Conservation (phyloP, 2,113 vertebrate genomes). For the Channa argus region DNA sequence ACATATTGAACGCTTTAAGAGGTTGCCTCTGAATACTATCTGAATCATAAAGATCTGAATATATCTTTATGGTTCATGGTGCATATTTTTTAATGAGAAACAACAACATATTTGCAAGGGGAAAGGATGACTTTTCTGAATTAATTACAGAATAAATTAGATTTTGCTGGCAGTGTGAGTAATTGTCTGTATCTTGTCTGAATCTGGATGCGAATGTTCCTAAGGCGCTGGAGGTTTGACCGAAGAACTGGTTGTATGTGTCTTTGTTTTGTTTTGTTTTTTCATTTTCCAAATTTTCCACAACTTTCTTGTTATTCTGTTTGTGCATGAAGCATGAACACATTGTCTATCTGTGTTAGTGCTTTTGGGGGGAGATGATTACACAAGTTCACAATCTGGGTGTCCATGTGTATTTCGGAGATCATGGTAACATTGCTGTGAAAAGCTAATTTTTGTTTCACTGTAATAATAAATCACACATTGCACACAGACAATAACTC, state of each 20-base stretch:
- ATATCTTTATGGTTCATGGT: slow-evolving; percentile 33
- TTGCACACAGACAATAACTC: background rate
- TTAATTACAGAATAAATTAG: slow-evolving; percentile 79
- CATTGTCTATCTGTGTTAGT: slow-evolving; percentile 12
- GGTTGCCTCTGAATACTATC: slow-evolving; percentile 3
- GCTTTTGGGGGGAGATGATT: background rate
- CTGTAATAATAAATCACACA: background rate
- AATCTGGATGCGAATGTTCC: slow-evolving; percentile 42
- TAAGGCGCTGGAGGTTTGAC: slow-evolving; percentile 41
- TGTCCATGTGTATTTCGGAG: slow-evolving; percentile 6
- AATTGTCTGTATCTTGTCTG: slow-evolving; percentile 57
- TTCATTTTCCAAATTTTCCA: slow-evolving; percentile 10
- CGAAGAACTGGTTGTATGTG: slow-evolving; percentile 22
- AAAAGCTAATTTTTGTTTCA: background rate
- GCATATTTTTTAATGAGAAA: slow-evolving; percentile 45
- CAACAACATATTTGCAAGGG: slow-evolving; percentile 55
- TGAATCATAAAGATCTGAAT: background rate
- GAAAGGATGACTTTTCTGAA: slow-evolving; percentile 69
- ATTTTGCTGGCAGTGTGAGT: slow-evolving; percentile 45
- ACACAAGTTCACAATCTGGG: slow-evolving; percentile 5
- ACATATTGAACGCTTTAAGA: slow-evolving; percentile 4
- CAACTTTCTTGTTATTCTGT: too few relatives aligned
- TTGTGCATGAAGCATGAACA: slow-evolving; percentile 6
- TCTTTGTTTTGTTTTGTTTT: slow-evolving; percentile 17
- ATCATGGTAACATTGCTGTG: background rate